A percentile compares a stretch with the other conserved stretches of the same genome.
Evolutionary conservation across 2,888 invertebrate genomes (phyloP).

Genomic region (Phanerotoma sp.): DNA sequence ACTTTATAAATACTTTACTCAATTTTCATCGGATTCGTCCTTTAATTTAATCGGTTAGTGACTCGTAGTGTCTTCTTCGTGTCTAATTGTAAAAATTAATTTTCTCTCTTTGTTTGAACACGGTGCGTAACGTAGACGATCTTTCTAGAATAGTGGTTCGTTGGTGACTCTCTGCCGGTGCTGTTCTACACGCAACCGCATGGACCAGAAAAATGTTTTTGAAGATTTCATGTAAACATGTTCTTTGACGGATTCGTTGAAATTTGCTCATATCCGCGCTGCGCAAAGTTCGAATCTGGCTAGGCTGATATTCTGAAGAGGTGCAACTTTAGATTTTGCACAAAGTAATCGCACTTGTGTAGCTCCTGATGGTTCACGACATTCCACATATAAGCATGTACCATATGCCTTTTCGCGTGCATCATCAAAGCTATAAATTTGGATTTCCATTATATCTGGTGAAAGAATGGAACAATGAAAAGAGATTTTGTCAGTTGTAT

Average conservation of each 20-base stretch:
- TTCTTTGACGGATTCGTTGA: neutral
- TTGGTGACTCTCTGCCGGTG: too few species aligned
- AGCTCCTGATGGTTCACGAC: constrained; percentile 32
- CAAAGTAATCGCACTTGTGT: constrained; percentile 28
- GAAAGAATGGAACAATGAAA: constrained; percentile 22
- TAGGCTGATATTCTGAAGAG: constrained; percentile 24
- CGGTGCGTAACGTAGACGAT: too few species aligned
- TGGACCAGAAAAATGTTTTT: constrained; percentile 6
- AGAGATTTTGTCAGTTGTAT: constrained; percentile 14
- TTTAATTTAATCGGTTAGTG: too few species aligned
- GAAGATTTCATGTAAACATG: neutral
- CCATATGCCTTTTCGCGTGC: constrained; percentile 37
- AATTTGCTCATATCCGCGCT: constrained; percentile 17
- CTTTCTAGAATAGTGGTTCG: too few species aligned
- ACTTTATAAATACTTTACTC: too few species aligned
- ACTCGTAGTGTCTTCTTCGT: too few species aligned
- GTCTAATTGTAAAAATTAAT: too few species aligned
- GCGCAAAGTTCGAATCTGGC: constrained; percentile 1
- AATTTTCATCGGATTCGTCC: too few species aligned
- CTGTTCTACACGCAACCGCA: too few species aligned
- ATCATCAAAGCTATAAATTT: constrained; percentile 36
- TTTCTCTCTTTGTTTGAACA: too few species aligned
- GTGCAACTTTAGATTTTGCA: constrained; percentile 27
- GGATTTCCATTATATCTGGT: neutral
- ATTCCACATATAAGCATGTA: constrained; percentile 31